Conservation (phyloP, 2,888 invertebrate genomes). For the Herminia tarsipennalis region DNA sequence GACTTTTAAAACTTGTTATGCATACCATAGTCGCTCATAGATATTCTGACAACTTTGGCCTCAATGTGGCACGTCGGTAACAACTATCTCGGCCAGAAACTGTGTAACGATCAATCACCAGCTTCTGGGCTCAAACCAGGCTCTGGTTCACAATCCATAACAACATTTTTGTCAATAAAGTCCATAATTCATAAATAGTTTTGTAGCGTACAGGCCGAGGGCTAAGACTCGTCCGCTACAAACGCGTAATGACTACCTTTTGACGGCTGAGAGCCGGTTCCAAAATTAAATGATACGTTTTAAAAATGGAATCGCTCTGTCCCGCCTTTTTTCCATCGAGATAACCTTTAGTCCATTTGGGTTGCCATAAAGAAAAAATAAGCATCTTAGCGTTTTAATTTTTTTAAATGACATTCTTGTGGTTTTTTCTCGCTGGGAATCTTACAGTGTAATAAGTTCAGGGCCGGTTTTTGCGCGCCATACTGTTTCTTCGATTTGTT, state of each 20-base stretch:
- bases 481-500: conserved; percentile 63
- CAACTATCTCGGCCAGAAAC: conserved; percentile 1
- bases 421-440: conserved; percentile 82
- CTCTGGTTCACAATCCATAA: conserved; percentile 20
- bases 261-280: conserved; percentile 85
- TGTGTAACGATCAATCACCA: conserved; percentile 35
- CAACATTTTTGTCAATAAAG: conserved; percentile 47
- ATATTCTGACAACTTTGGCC: conserved; percentile 1
- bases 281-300: conserved; percentile 86
- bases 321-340: conserved; percentile 84
- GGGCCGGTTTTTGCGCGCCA: conserved; percentile 72
- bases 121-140: conserved; percentile 15
- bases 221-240: conserved; percentile 77
- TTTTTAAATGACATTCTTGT: conserved; percentile 85
- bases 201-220: conserved; percentile 61
- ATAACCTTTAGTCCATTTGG: conserved; percentile 84
- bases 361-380: conserved; percentile 81
- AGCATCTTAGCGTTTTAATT: conserved; percentile 80
- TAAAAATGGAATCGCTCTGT: conserved; percentile 84
- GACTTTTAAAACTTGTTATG: neutral
- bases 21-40: conserved; percentile 2
- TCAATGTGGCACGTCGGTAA: neutral
- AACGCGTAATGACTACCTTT: conserved; percentile 84
- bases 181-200: conserved; percentile 66
- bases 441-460: conserved; percentile 75